Evolutionary conservation across 2,888 invertebrate genomes (phyloP).

Genomic region (Acanthosepion esculentum): DNA sequence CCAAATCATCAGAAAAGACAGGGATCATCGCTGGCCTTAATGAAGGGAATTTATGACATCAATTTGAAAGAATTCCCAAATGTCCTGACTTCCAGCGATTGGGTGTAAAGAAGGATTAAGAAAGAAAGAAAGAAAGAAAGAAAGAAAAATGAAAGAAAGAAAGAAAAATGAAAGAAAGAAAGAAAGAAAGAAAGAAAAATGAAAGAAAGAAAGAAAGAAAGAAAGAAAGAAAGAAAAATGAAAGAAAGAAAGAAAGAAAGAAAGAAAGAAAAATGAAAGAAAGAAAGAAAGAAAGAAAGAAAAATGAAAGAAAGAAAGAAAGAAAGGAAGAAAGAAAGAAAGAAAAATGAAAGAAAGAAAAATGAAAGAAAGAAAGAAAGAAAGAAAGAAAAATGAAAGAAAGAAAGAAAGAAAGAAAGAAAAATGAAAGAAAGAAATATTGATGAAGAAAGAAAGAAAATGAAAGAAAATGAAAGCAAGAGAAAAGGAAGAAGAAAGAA

Average conservation of each 20-base stretch:
- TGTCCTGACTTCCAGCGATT: background rate
- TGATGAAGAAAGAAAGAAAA: background rate
- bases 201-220: too few relatives aligned
- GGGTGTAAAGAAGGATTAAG: background rate
- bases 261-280: background rate
- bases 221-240: too few relatives aligned
- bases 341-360: too few relatives aligned
- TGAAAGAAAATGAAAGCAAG: too few relatives aligned
- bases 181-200: too few relatives aligned
- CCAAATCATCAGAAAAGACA: background rate
- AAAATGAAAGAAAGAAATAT: background rate
- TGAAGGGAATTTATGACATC: background rate
- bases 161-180: too few relatives aligned
- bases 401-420: too few relatives aligned
- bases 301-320: background rate
- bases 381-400: too few relatives aligned
- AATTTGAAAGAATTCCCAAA: constrained; percentile 10
- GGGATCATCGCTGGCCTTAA: background rate
- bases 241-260: too few relatives aligned
- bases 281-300: background rate
- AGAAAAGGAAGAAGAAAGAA: background rate
- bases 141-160: background rate
- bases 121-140: background rate
- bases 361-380: background rate
- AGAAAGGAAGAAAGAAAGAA: too few relatives aligned